A percentile compares a stretch with the other conserved stretches of the same genome.
Evolutionary conservation across 2,113 vertebrate genomes (phyloP).

Genomic region (Terrapene triunguis): DNA sequence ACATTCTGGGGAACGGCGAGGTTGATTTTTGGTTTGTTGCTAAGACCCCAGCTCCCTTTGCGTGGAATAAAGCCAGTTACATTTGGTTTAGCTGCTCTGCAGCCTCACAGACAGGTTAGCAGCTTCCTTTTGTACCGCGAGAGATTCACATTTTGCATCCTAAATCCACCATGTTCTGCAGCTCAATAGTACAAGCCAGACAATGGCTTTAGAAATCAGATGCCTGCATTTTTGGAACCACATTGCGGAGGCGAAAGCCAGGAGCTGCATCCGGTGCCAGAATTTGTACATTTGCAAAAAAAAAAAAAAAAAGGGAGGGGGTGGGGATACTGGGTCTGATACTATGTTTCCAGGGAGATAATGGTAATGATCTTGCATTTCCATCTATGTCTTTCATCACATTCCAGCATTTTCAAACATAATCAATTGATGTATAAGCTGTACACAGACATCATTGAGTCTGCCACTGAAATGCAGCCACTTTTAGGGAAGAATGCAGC

Average conservation of each 20-base stretch:
- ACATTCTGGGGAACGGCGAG: background rate
- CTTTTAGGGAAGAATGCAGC: background rate
- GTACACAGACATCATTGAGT: background rate
- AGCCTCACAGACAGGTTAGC: constrained; percentile 53
- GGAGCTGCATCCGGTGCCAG: constrained; percentile 48
- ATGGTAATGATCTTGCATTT: constrained; percentile 61
- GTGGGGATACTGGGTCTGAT: constrained; percentile 40
- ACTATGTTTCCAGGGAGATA: constrained; percentile 71
- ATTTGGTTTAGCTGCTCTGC: constrained; percentile 35
- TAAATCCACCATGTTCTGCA: constrained; percentile 50
- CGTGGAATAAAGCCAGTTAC: constrained; percentile 5
- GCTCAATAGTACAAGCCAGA: constrained; percentile 63
- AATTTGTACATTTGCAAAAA: constrained; percentile 38
- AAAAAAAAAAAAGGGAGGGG: background rate
- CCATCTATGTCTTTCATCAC: constrained; percentile 13
- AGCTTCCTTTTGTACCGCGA: constrained; percentile 44
- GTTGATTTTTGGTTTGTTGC: constrained; percentile 30
- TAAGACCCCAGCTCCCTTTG: constrained; percentile 20
- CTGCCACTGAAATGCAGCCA: background rate
- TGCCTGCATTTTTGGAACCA: constrained; percentile 62
- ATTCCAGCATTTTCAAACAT: fast-evolving
- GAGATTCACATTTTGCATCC: constrained; percentile 70
- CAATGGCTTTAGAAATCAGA: constrained; percentile 72
- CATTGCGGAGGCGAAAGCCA: constrained; percentile 41
- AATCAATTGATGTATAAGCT: fast-evolving